Evolutionary conservation across 1,140 invertebrate species (phyloP).

Genomic region (Mactra quadrangularis): DNA sequence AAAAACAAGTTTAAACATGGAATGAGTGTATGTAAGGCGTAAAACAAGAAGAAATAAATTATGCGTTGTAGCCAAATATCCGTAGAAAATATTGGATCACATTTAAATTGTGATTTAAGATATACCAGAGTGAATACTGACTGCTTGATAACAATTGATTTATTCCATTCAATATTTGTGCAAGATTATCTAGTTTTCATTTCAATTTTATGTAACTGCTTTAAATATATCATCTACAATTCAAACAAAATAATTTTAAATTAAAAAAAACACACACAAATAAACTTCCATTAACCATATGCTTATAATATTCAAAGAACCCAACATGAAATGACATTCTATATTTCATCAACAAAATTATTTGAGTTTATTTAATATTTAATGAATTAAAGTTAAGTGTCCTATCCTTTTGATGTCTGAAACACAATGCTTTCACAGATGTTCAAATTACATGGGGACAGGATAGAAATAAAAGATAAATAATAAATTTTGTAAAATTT

Average conservation of each 20-base stretch:
- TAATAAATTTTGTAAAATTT: no score
- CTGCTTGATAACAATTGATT: slow-evolving; percentile 49
- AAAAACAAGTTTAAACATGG: slow-evolving; percentile 27
- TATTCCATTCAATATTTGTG: slow-evolving; percentile 31
- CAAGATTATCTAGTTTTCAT: slow-evolving; percentile 38
- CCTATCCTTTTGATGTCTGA: no score
- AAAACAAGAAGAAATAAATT: slow-evolving; percentile 30
- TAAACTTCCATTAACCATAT: no score
- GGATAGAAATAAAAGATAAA: no score
- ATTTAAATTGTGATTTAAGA: slow-evolving; percentile 46
- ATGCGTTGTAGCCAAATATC: slow-evolving; percentile 14
- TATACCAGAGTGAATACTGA: slow-evolving; percentile 42
- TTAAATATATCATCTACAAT: slow-evolving; percentile 20
- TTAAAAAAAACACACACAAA: no score
- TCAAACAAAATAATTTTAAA: background rate
- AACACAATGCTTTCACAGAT: no score
- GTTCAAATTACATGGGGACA: no score
- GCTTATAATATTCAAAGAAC: no score
- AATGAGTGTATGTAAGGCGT: slow-evolving; percentile 19
- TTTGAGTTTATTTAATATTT: no score
- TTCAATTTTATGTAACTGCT: slow-evolving; percentile 9
- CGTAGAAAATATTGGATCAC: slow-evolving; percentile 16
- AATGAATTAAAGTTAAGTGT: no score
- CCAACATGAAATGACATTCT: no score
- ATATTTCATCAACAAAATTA: no score